Base-by-base conservation (phyloP, 2,888 invertebrate species). In the Ophion ellenae region DNA sequence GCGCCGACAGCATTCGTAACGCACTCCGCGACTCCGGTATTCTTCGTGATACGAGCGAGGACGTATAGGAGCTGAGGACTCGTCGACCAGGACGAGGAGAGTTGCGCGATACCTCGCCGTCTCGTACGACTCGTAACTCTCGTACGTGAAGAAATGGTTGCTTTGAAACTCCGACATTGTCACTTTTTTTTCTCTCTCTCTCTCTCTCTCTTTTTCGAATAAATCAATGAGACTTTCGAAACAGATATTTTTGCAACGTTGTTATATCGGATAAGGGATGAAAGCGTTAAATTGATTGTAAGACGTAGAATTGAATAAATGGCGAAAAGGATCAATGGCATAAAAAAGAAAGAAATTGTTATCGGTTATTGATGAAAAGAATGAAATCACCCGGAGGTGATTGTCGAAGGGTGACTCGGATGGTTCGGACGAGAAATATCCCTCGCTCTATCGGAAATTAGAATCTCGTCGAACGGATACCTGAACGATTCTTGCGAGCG, bases 11-110 rank as follows among this genome's bases (percentile, higher is more conserved):
- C 82, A 92, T 92, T 89, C 91, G 92, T 83, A 84, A 88, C 79
- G 88, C 87, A 69, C 88, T 92, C 67, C 90, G 92, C 57, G 92
- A 92, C 86, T 91, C 90, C 84, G 93, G 92, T 84, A 91, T 93
- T 88, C 90, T 92, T 78, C 89, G 90, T 81, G 91, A 91, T 87
- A 85, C 82, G 78, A 86, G 86, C 75, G 86, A 83, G 85, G 81
- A 89, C 61, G 83, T 84, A 40, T 71, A 86, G 79, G 57, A 75
- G 24, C 74, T 79, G 75, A 79, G 69, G 61, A 75, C 73, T 77
- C 71, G 70, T 82, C 77, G 77, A 63, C 47, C 32, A 59, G 47
- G 53, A 53, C 53, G 53, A 53, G 53, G 14, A 53, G 53, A 53
- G 14, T 53, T 14, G 53, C 11, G n/a, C 67, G 69, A 61, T 45